A percentile compares a stretch with the other conserved stretches of the same genome.
Conservation (phyloP, 2,113 vertebrate species). For the Candoia aspera region DNA sequence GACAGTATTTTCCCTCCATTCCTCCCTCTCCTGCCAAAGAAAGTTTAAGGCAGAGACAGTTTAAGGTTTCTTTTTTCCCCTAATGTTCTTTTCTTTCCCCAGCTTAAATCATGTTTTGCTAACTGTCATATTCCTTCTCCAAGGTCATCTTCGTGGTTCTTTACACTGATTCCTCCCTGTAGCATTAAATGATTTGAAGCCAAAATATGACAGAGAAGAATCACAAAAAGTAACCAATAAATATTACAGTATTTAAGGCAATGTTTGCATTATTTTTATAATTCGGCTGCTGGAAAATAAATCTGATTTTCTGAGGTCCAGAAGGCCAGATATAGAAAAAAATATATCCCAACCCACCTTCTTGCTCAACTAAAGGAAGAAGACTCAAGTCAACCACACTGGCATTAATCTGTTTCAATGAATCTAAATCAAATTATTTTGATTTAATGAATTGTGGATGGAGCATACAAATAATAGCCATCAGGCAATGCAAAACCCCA, state of each 20-base stretch:
- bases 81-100: neutral
- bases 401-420: slow-evolving; percentile 9
- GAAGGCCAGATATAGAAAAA: neutral
- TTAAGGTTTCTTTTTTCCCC: neutral
- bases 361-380: neutral
- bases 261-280: neutral
- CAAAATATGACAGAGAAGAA: neutral
- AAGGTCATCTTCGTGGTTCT: neutral
- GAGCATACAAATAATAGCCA: neutral
- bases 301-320: neutral
- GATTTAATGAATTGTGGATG: slow-evolving; percentile 8
- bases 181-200: neutral
- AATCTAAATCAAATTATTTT: slow-evolving; percentile 16
- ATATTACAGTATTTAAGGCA: neutral
- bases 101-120: neutral
- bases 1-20: neutral
- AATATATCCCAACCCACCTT: neutral
- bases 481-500: neutral
- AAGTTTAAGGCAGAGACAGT: neutral
- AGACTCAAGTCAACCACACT: neutral
- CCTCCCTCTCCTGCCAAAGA: neutral
- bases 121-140: neutral
- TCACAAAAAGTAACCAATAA: neutral
- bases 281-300: neutral
- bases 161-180: neutral